Evolutionary conservation across 2,113 vertebrate genomes (phyloP).

Genomic region (Scartelaos histophorus): DNA sequence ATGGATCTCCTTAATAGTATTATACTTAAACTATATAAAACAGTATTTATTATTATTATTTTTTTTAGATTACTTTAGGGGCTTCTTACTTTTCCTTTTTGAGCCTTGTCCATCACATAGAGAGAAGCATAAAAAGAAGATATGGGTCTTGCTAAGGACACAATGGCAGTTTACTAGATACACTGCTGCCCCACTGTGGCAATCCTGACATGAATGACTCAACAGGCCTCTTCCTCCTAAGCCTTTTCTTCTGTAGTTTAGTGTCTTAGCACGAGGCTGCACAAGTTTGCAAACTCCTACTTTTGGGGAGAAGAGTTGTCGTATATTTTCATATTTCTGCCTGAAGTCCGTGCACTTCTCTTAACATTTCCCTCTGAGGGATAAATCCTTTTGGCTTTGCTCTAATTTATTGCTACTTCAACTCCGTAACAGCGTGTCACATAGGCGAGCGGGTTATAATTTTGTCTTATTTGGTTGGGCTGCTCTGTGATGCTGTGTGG

Average conservation of each 20-base stretch:
- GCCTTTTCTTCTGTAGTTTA: conserved; percentile 28
- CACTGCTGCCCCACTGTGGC: no score
- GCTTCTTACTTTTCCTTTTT: no score
- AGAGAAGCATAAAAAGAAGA: no score
- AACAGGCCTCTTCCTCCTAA: neutral
- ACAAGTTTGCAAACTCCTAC: conserved; percentile 41
- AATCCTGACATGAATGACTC: no score
- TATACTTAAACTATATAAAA: no score
- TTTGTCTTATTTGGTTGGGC: conserved; percentile 37
- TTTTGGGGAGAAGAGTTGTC: conserved; percentile 30
- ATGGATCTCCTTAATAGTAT: no score
- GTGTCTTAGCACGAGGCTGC: conserved; percentile 41
- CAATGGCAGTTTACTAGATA: no score
- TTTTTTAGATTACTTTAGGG: no score
- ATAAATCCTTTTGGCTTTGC: conserved; percentile 56
- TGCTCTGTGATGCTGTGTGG: conserved; percentile 53
- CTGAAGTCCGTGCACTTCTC: conserved; percentile 46
- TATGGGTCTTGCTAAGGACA: no score
- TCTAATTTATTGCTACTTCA: conserved; percentile 58
- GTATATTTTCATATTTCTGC: conserved; percentile 50
- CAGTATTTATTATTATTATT: no score
- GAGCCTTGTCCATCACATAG: no score
- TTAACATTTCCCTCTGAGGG: conserved; percentile 47
- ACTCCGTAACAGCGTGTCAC: conserved; percentile 57
- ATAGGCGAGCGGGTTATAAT: conserved; percentile 46